phyloP scores from a whole-genome alignment of 2,113 vertebrate genomes.

The Phaethornis superciliosus region DNA sequence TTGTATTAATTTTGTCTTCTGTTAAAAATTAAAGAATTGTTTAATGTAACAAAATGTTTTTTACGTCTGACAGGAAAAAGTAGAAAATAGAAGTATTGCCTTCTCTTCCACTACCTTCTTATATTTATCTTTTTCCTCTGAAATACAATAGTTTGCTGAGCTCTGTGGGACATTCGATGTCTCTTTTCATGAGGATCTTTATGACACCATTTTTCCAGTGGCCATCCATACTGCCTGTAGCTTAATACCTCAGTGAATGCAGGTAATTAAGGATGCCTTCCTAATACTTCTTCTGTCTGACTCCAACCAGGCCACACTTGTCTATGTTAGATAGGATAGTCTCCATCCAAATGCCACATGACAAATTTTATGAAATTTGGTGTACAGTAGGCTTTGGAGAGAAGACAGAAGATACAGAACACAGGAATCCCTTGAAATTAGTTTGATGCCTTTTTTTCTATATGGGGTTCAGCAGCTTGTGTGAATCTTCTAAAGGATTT shows the following conservation, averaged over 20 bases:
- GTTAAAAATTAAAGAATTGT: not conserved
- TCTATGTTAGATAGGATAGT: too few species aligned
- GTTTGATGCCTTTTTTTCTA: not conserved
- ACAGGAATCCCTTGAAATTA: not conserved
- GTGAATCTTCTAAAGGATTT: not conserved
- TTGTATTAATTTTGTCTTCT: not conserved
- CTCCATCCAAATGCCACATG: not conserved
- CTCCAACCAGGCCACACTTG: not conserved
- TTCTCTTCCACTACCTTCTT: not conserved
- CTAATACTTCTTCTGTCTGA: not conserved
- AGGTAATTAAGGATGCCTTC: not conserved
- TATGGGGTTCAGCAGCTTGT: not conserved
- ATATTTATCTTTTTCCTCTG: not conserved
- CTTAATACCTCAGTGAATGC: not conserved
- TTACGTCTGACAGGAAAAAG: not conserved
- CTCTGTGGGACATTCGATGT: not conserved
- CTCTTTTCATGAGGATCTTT: not conserved
- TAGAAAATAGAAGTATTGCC: not conserved
- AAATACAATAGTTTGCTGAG: not conserved
- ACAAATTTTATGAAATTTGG: not conserved
- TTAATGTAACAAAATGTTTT: not conserved
- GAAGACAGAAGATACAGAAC: not conserved
- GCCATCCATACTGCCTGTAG: not conserved
- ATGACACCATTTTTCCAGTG: not conserved
- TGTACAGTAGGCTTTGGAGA: not conserved